Percentiles rank a stretch among this genome's conserved stretches.
Conservation (phyloP, 2,797 vertebrate genomes). For the Scolopax rusticola region DNA sequence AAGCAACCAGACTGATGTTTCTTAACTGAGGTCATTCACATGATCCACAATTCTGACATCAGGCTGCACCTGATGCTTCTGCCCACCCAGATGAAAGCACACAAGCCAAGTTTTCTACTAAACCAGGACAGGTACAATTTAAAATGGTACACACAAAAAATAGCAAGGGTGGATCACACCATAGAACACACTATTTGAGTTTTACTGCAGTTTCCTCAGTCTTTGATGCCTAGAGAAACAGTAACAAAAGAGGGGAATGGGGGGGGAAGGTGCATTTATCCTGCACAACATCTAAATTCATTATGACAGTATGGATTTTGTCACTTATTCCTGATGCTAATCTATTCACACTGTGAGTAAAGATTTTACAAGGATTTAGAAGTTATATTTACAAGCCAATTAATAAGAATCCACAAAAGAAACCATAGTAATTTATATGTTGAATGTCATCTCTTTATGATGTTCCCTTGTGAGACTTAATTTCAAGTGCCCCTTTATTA, state of each 20-base stretch:
- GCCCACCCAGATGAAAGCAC: neutral
- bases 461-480: accelerated
- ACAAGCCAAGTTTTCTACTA: neutral
- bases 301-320: neutral
- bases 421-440: neutral
- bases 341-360: neutral
- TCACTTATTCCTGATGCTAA: neutral
- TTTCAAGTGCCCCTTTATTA: neutral
- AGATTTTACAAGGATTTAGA: neutral
- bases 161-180: neutral
- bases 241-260: accelerated
- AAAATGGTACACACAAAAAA: neutral
- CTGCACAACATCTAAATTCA: neutral
- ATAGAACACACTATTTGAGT: accelerated
- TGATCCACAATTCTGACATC: neutral
- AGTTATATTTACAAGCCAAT: neutral
- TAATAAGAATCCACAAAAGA: neutral
- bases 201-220: neutral
- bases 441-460: neutral
- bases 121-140: neutral
- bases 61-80: neutral
- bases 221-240: neutral
- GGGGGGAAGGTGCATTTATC: accelerated
- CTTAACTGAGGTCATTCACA: no score
- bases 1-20: neutral